phyloP scores from a whole-genome alignment of 2,888 invertebrate species.

The Keiferia lycopersicella region DNA sequence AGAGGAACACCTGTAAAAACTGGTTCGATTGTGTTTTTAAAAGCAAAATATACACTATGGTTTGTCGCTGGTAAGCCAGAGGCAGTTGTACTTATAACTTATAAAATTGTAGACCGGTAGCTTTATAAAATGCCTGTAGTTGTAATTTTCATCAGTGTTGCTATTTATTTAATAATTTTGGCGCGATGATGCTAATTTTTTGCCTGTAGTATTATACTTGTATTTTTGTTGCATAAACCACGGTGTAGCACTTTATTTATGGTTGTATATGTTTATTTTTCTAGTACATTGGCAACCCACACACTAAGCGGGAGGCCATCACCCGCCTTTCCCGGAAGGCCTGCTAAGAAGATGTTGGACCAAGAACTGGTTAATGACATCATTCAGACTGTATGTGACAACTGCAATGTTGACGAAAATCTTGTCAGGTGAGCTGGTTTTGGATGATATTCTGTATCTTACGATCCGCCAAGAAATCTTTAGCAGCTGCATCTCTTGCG shows the following conservation, averaged over 20 bases:
- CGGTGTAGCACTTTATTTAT: background rate
- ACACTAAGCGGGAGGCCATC: conserved; percentile 81
- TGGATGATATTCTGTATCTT: background rate
- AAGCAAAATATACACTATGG: too few relatives aligned
- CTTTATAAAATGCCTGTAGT: too few relatives aligned
- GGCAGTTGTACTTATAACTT: too few relatives aligned
- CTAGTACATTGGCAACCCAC: conserved; percentile 76
- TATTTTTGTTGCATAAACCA: too few relatives aligned
- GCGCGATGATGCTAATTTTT: too few relatives aligned
- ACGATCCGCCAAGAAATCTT: background rate
- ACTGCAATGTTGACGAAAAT: conserved; percentile 55
- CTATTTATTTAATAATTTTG: too few relatives aligned
- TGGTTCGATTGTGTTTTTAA: too few relatives aligned
- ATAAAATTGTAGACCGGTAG: too few relatives aligned
- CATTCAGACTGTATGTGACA: conserved; percentile 71
- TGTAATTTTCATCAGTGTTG: too few relatives aligned
- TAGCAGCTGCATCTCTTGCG: background rate
- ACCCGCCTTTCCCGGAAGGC: conserved; percentile 69
- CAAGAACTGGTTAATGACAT: conserved; percentile 74
- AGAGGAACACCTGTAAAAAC: too few relatives aligned
- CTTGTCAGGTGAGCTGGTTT: conserved; percentile 48
- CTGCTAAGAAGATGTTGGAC: conserved; percentile 63
- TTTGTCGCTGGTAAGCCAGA: too few relatives aligned
- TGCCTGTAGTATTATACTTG: too few relatives aligned
- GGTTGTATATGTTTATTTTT: conserved; percentile 33